Base-by-base conservation (phyloP, 2,113 vertebrate species). In the Paramisgurnus dabryanus region DNA sequence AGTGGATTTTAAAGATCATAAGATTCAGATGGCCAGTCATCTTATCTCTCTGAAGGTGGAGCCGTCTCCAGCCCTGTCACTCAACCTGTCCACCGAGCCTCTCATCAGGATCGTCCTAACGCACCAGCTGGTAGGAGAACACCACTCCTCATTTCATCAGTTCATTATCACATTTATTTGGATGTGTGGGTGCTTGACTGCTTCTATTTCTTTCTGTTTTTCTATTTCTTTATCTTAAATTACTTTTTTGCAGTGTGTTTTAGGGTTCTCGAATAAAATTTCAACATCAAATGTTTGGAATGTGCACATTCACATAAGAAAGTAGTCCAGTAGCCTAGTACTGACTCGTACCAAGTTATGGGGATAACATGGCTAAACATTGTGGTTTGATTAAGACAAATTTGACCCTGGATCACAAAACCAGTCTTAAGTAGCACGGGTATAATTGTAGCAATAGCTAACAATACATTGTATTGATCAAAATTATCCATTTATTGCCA, bases 31-130 rank as follows among this genome's bases (percentile, higher is more conserved):
- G 1, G 90, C 91, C 71, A 99, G 97, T 83, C 88, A 50, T 8
- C 89, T 99, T 2, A 96, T 99, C 67, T 98, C 97, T 12, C 79
- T 98, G 78, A 95, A 95, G 83, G 94, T 98, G 86, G 93, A 96
- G 1, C 97, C 97, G 0, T 90, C 86, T 0, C 97, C 95, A 0
- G 83, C 84, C 6, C 74, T 99, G 58, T 94, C 94, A 22, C 55
- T 84, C 80, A 96, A 95, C 78, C 93, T 98, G 13, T 97, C 95
- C 0, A 94, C 93, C 11, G 89, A 91, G 0, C 97, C 97, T 0
- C 93, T 98, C 34, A 92, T 98, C 83, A 95, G 93, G 22, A 94
- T 98, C 34, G 95, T 93, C 58, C 95, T 97, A 60, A 88, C 86
- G 0, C 97, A 98, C 82, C 87, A 80, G 1, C 64, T 97, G 96